A percentile compares a stretch with the other conserved stretches of the same genome.
These are phyloP conservation scores for Eupithecia subumbrata DNA, from an alignment of 2,888 invertebrate genomes.

Conservation along the genomic window DNA sequence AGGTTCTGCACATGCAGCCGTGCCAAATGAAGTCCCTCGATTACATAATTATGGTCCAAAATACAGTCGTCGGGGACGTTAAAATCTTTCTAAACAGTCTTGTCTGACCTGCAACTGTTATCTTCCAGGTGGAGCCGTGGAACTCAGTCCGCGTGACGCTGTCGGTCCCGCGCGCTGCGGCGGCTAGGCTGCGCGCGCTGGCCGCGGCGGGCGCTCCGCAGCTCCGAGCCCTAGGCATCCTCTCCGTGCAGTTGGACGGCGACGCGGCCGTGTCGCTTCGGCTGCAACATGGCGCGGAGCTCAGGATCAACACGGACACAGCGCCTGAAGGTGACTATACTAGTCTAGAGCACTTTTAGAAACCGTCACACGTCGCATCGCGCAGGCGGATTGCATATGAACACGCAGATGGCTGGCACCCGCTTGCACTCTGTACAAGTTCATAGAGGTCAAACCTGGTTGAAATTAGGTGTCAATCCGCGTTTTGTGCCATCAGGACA, in stretches of 20 bases:
- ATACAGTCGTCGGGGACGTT: not conserved
- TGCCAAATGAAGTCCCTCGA: too few relatives aligned
- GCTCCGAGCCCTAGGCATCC: slow-evolving; percentile 95
- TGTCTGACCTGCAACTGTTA: not conserved
- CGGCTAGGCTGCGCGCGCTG: slow-evolving; percentile 94
- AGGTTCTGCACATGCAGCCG: too few relatives aligned
- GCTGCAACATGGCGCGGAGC: slow-evolving; percentile 82
- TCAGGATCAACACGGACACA: slow-evolving; percentile 69
- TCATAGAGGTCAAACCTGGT: too few relatives aligned
- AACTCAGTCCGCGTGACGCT: slow-evolving; percentile 98
- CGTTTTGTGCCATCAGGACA: not conserved
- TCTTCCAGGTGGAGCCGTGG: slow-evolving; percentile 95
- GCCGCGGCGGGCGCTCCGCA: slow-evolving; percentile 95
- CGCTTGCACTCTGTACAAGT: too few relatives aligned
- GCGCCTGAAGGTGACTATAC: slow-evolving; percentile 32
- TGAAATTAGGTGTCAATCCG: not conserved
- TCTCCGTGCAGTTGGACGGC: slow-evolving; percentile 97
- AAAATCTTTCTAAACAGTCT: not conserved
- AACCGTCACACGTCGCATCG: too few relatives aligned
- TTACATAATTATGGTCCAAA: not conserved
- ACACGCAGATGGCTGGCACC: too few relatives aligned
- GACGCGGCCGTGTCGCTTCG: slow-evolving; percentile 91
- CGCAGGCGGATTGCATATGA: too few relatives aligned
- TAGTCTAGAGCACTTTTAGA: not conserved
- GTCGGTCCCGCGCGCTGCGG: slow-evolving; percentile 98